phyloP scores from a whole-genome alignment of 2,888 invertebrate genomes.

The Apodemia zela region DNA sequence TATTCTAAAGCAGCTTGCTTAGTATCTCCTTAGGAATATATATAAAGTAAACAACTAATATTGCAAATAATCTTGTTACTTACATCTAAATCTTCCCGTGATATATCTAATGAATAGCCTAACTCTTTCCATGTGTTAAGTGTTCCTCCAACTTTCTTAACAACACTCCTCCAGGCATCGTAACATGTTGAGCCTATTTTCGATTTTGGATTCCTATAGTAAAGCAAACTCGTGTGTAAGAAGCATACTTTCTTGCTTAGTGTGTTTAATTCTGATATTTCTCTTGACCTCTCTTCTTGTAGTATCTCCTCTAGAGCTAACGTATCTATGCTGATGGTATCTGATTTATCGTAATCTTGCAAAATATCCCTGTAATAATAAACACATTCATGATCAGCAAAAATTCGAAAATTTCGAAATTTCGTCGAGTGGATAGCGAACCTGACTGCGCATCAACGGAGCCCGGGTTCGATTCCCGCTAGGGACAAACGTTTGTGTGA shows the following conservation, averaged over 20 bases:
- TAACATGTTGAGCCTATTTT: slow-evolving; percentile 59
- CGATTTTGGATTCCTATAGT: slow-evolving; percentile 61
- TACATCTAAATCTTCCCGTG: slow-evolving; percentile 65
- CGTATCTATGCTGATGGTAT: slow-evolving; percentile 63
- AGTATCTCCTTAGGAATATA: too few relatives aligned
- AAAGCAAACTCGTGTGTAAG: slow-evolving; percentile 62
- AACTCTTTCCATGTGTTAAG: slow-evolving; percentile 65
- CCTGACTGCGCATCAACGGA: too few relatives aligned
- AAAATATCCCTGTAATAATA: slow-evolving; percentile 52
- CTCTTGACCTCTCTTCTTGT: slow-evolving; percentile 53
- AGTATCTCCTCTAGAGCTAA: slow-evolving; percentile 56
- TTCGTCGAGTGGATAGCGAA: too few relatives aligned
- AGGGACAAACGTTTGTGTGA: too few relatives aligned
- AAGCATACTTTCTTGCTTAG: slow-evolving; percentile 62
- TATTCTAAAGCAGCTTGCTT: too few relatives aligned
- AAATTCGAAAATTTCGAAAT: background rate
- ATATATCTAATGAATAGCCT: slow-evolving; percentile 55
- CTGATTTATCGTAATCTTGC: slow-evolving; percentile 51
- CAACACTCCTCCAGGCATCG: slow-evolving; percentile 60
- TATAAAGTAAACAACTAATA: too few relatives aligned
- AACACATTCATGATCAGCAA: slow-evolving; percentile 17
- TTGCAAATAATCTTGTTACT: slow-evolving; percentile 35
- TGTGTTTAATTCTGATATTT: slow-evolving; percentile 53
- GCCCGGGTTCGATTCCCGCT: too few relatives aligned
- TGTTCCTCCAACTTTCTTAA: slow-evolving; percentile 63